These are phyloP conservation scores for Eledona agricola DNA, from an alignment of 2,888 invertebrate species.

Conservation along the genomic window DNA sequence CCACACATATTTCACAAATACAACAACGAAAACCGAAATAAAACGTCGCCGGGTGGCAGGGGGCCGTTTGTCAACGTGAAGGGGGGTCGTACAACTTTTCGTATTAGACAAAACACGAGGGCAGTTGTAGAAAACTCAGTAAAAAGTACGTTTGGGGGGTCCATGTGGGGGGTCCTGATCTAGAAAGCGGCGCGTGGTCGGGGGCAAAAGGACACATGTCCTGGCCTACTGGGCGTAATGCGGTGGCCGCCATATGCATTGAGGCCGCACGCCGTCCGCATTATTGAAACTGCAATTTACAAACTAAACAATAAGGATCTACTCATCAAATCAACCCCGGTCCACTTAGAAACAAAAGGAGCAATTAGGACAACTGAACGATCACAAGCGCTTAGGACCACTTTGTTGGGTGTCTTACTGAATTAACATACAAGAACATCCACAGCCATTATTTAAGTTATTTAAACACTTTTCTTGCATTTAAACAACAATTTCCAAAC, in stretches of 20 bases:
- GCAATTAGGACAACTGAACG: too few species aligned
- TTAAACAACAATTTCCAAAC: too few species aligned
- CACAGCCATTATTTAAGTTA: too few species aligned
- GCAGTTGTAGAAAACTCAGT: constrained; percentile 46
- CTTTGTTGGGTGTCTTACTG: too few species aligned
- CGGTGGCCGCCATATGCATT: constrained; percentile 45
- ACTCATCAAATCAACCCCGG: too few species aligned
- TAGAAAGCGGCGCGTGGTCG: constrained; percentile 38
- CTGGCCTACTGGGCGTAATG: constrained; percentile 44
- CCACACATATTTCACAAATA: constrained; percentile 49
- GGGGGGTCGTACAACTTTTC: constrained; percentile 52
- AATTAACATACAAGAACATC: too few species aligned
- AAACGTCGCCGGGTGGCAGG: constrained; percentile 33
- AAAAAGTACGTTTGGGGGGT: constrained; percentile 50
- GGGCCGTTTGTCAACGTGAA: constrained; percentile 45
- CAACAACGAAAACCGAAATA: constrained; percentile 42
- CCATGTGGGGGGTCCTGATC: constrained; percentile 47
- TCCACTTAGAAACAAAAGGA: too few species aligned
- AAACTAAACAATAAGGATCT: too few species aligned
- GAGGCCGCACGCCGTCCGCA: constrained; percentile 24
- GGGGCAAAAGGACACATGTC: constrained; percentile 52
- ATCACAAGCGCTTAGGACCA: too few species aligned
- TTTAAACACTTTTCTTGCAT: too few species aligned
- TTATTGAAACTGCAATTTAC: constrained; percentile 40
- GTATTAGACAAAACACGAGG: constrained; percentile 52